Percentiles rank a stretch among this genome's conserved stretches.
Evolutionary conservation across 1,140 invertebrate species (phyloP).

Genomic region (Sminthurinus signatus): DNA sequence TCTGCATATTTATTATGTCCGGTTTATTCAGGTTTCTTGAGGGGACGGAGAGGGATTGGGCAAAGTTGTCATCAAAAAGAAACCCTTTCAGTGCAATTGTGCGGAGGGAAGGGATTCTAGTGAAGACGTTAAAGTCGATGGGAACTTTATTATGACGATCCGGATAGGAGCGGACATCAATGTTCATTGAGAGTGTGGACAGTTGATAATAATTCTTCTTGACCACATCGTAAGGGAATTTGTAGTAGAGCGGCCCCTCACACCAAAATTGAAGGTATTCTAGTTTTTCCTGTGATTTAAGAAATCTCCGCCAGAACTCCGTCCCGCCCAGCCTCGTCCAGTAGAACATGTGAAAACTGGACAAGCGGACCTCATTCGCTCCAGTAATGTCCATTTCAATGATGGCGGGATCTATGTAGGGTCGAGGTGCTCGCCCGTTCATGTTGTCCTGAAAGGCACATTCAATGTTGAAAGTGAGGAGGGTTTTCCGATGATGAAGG

Average conservation of each 20-base stretch:
- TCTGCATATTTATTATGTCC: neutral
- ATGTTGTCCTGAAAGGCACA: neutral
- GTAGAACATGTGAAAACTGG: conserved; percentile 7
- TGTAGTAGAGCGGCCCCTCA: conserved; percentile 1
- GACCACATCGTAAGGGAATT: conserved; percentile 12
- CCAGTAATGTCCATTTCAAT: conserved; percentile 7
- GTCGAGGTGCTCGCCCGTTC: neutral
- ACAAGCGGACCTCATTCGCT: neutral
- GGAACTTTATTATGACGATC: neutral
- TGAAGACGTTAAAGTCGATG: neutral
- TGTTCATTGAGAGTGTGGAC: neutral
- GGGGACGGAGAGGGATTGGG: neutral
- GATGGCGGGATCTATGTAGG: neutral
- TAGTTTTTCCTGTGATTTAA: neutral
- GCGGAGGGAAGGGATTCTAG: neutral
- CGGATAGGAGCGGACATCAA: neutral
- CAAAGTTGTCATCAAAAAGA: no score
- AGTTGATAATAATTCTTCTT: conserved; percentile 1
- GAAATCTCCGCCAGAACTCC: conserved; percentile 6
- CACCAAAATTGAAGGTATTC: conserved; percentile 10
- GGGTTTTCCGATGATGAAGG: conserved; percentile 2
- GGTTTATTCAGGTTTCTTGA: neutral
- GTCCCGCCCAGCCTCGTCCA: neutral
- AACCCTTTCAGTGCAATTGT: conserved; percentile 2
- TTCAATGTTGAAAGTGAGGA: neutral